Evolutionary conservation across 2,888 invertebrate species (phyloP), one percentile per base, ranked within the genome.

Genomic region (Epistrophella euchroma): DNA sequence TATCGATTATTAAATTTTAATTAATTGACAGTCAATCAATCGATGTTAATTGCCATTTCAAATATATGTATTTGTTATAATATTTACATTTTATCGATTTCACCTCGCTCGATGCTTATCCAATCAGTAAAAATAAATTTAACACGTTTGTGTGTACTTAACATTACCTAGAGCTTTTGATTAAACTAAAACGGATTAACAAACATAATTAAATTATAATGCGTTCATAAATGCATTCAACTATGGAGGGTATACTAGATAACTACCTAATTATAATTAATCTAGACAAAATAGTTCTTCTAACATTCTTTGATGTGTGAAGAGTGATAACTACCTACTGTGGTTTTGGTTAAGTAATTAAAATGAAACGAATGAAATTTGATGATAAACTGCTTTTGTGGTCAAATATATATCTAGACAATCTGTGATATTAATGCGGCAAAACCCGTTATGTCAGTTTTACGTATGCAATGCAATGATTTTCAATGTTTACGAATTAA

Each of bases 11-110:
- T 19, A n/a, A 55, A 28, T 28, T 4, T 15, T 22, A 13, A 58
- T 37, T 58, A 35, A 58, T 35, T 19, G 35, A 11, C 17, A 17
- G 15, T 37, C 22, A 60, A 37, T 60, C 37, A 60, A 22, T 60
- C 5, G 15, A 22, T 37, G 19, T 19, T 17, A 37, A 37, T 37
- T 19, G 13, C 15, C 37, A 37, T 22, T 22, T 19, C 37, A 22
- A 22, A 22, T 37, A 17, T n/a, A 15, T 50, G 22, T 13, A 15
- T 25, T 52, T 25, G 52, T 15, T 52, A 15, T 25, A 32, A 32
- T 56, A 32, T 56, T 56, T 56, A 32, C 56, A 56, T 56, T 56
- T 17, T 17, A 56, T 56, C 32, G 56, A 32, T 56, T 56, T 32
- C 58, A 13, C 35, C 37, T 58, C 7, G 10, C 15, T 37, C 19